phyloP scores from a whole-genome alignment of 2,113 vertebrate species.

The Stomatorhinus ivindoensis region DNA sequence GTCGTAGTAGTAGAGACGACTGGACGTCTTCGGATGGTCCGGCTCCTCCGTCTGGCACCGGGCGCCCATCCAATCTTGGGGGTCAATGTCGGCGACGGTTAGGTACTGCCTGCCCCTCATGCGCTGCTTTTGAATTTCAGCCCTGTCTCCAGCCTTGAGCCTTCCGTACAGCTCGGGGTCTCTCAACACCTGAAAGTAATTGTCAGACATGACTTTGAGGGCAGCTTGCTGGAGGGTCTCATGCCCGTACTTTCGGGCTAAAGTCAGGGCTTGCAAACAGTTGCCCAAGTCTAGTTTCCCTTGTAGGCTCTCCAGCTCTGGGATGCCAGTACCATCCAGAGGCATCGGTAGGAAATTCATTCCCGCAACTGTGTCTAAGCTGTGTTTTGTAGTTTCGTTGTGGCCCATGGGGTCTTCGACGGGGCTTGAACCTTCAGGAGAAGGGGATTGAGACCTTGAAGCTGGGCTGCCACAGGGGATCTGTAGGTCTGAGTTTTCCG shows the following conservation, averaged over 20 bases:
- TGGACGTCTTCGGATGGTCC: constrained; percentile 39
- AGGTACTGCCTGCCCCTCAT: constrained; percentile 59
- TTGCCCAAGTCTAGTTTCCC: constrained; percentile 75
- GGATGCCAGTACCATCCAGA: constrained; percentile 22
- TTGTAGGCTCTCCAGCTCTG: constrained; percentile 45
- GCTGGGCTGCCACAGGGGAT: constrained; percentile 24
- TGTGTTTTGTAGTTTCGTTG: constrained; percentile 2
- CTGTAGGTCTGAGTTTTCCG: constrained; percentile 57
- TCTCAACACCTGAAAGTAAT: constrained; percentile 80
- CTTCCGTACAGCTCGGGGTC: constrained; percentile 64
- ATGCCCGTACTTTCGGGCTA: constrained; percentile 66
- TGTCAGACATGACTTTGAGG: constrained; percentile 78
- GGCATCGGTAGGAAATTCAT: constrained; percentile 49
- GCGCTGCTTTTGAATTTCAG: constrained; percentile 66
- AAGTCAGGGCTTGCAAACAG: constrained; percentile 66
- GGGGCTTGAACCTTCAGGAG: constrained; percentile 16
- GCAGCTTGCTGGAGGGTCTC: constrained; percentile 57
- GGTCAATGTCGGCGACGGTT: constrained; percentile 68
- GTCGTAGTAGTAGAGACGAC: constrained; percentile 75
- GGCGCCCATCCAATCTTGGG: constrained; percentile 46
- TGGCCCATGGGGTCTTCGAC: constrained; percentile 21
- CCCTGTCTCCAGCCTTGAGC: constrained; percentile 69
- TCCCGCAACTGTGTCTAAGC: constrained; percentile 34
- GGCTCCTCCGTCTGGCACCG: constrained; percentile 8
- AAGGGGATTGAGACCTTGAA: neutral